phyloP scores from a whole-genome alignment of 2,113 vertebrate species.

The Platycercus adscitus region DNA sequence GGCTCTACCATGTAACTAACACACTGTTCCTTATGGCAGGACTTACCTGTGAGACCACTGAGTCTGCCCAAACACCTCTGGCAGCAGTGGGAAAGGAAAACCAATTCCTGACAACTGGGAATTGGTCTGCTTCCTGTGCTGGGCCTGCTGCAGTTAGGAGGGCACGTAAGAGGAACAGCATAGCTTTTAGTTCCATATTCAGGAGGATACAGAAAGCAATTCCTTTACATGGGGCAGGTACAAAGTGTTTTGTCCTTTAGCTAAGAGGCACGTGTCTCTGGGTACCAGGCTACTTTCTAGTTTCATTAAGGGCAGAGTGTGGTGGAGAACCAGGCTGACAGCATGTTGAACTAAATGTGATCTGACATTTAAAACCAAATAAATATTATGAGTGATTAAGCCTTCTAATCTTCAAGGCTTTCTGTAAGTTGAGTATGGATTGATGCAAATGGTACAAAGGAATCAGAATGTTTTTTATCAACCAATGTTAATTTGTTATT shows the following conservation, averaged over 20 bases:
- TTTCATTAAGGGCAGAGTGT: not conserved
- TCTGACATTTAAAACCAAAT: slow-evolving; percentile 78
- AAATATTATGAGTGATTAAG: slow-evolving; percentile 74
- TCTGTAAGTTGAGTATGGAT: slow-evolving; percentile 66
- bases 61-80: not conserved
- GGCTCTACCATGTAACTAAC: not conserved
- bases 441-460: slow-evolving; percentile 69
- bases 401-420: slow-evolving; percentile 73
- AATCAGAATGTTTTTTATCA: slow-evolving; percentile 67
- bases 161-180: not conserved
- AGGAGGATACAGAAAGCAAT: not conserved
- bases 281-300: not conserved
- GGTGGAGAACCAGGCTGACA: slow-evolving; percentile 17
- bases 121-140: not conserved
- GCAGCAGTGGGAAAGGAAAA: not conserved
- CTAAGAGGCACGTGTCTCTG: not conserved
- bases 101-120: not conserved
- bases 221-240: not conserved
- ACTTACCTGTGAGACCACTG: not conserved
- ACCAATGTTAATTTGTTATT: slow-evolving; percentile 70
- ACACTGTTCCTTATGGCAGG: not conserved
- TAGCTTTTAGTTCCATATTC: not conserved
- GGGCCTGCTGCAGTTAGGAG: not conserved
- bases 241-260: not conserved
- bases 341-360: slow-evolving; percentile 56